Evolutionary conservation across 2,888 invertebrate species (phyloP), one percentile per base, ranked within the genome.

Genomic region (Drosophila formosana): DNA sequence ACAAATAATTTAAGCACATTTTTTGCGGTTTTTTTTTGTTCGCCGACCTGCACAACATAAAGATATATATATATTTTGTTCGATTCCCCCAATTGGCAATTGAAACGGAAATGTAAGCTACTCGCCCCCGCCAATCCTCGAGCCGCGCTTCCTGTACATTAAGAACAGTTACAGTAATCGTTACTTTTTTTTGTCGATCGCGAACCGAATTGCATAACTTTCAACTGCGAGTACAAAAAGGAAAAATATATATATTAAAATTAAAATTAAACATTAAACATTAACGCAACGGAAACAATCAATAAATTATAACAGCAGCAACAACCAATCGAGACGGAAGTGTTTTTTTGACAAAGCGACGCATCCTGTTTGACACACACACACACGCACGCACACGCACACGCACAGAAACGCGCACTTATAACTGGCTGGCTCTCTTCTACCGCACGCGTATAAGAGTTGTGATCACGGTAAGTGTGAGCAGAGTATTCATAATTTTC

Each of bases 91-190:
- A 63, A 34, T 66, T 72, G 46, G 23, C 43, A 70, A 73, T 55
- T 72, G 58, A 1, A 88, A 88, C 90, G 91, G 91, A 91, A 89
- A 91, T 91, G 91, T 91, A 91, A 91, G 85, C 80, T 88, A 91
- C 72, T 91, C 91, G 91, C 91, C 90, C 90, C 90, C 88, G 18
- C 47, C 51, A 32, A 66, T 61, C 57, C 55, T 18, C 60, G 67
- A 72, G 69, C 76, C 56, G 43, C 66, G 69, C 66, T 75, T 72
- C 70, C 70, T 66, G 66, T 60, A 58, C 52, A 72, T 49, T 51
- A 65, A 75, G 64, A 77, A 72, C 53, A 63, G 5, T 66, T 56
- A 18, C 18, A 18, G 18, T 18, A 18, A 18, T 18, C 18, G 18
- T 18, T 18, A 18, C 46, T 47, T 52, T 53, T 67, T 43, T 37